Evolutionary conservation across 1,140 invertebrate genomes (phyloP), one percentile per base, ranked within the genome.

Genomic region (Condylostylus longicornis): DNA sequence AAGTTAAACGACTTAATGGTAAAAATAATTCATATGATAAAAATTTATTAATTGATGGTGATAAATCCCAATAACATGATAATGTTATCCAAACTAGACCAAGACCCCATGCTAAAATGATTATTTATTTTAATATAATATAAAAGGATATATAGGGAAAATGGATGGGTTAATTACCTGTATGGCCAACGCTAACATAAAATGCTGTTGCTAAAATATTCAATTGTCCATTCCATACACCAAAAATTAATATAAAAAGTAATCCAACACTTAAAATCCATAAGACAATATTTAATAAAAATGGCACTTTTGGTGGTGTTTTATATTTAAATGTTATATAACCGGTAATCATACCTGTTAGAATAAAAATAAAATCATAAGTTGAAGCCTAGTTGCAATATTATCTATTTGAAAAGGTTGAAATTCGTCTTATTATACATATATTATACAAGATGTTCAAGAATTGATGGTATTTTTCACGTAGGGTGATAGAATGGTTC

Each of bases 1-100:
- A 94, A 2, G 87, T 89, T 22, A 94, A 70, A 34, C 87, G 69
- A 44, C 82, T 84, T n/a, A 93, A 64, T 0, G 88, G 87, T 44
- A 87, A 71, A 27, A 87, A 69, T 1, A 79, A 71, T 25, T 73
- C 70, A 58, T 83, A 83, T 1, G 83, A 87, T 14, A 94, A 65
- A 15, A 88, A 61, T 1, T 68, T 72, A 58, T 83, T 75, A 10
- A 83, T 61, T 18, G 77, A 68, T 29, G 76, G 77, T 29, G 80
- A 80, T 45, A 80, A 71, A 3, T 79, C 80, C 42, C 73, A 74
- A 47, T 75, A 75, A 49, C 84, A 88, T 17, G 82, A 79, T 14
- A 87, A 62, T 6, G 83, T 74, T 22, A 89, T 76, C 78, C 85
- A 90, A 2, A 77, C 72, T 2, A 88, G 58, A 0, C 75, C 72